A percentile compares a stretch with the other conserved stretches of the same genome.
These are phyloP conservation scores for Noturus placidus DNA, from an alignment of 2,113 vertebrate species.

Conservation along the genomic window DNA sequence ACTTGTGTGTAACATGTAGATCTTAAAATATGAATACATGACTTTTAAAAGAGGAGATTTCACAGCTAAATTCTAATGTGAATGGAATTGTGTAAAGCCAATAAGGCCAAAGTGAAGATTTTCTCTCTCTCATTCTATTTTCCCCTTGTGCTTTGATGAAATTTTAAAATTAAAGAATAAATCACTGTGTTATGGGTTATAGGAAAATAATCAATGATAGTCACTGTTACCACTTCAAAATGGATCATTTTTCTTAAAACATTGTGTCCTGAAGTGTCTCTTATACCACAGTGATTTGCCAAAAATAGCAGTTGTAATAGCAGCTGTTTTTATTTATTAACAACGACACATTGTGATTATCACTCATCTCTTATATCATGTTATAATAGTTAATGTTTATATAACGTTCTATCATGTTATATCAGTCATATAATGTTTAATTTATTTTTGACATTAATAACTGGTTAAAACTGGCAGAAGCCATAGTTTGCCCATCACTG, in stretches of 20 bases:
- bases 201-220: not conserved
- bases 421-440: not conserved
- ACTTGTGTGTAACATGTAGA: not conserved
- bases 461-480: not conserved
- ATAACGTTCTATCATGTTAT: not conserved
- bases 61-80: not conserved
- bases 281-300: not conserved
- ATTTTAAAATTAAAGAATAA: not conserved
- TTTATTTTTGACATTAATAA: no score
- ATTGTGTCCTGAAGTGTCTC: not conserved
- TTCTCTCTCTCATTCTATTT: not conserved
- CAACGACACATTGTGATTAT: not conserved
- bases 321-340: not conserved
- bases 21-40: not conserved
- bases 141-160: not conserved
- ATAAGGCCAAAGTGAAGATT: not conserved
- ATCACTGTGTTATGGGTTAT: not conserved
- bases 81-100: not conserved
- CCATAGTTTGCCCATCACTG: not conserved
- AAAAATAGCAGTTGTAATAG: not conserved
- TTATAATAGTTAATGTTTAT: not conserved
- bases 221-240: not conserved
- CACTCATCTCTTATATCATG: not conserved
- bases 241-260: no score
- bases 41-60: not conserved